Evolutionary conservation across 2,113 vertebrate species (phyloP).

Genomic region (Excalfactoria chinensis): DNA sequence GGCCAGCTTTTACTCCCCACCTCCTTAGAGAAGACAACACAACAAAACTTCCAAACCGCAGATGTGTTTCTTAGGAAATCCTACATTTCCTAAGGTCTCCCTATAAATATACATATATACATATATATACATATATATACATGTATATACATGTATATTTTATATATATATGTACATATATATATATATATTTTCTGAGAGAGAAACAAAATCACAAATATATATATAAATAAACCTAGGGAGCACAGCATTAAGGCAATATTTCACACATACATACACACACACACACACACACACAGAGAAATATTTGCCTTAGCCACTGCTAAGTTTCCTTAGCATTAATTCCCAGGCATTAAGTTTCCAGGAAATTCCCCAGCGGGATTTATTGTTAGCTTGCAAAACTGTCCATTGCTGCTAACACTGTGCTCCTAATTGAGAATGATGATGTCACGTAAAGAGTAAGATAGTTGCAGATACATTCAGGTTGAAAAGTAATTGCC

Average conservation of each 20-base stretch:
- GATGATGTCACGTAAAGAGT: background rate
- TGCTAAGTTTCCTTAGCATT: too few species aligned
- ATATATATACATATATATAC: background rate
- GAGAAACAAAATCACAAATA: background rate
- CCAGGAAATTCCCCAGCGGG: background rate
- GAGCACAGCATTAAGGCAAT: background rate
- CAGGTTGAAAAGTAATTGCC: background rate
- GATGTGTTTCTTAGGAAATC: background rate
- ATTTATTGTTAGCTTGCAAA: background rate
- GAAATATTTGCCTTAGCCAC: background rate
- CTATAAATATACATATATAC: too few species aligned
- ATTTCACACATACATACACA: background rate
- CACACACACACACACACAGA: background rate
- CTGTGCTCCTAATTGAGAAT: background rate
- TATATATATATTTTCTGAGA: background rate
- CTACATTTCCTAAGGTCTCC: background rate
- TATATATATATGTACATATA: too few species aligned
- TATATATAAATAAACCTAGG: background rate
- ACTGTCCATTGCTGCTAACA: background rate
- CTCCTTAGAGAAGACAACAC: background rate
- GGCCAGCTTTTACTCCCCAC: background rate
- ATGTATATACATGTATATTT: too few species aligned
- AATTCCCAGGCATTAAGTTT: background rate
- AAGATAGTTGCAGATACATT: background rate
- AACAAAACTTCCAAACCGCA: background rate